These are phyloP conservation scores for Protodeltote pygarga DNA, from an alignment of 2,888 invertebrate species.

Conservation along the genomic window DNA sequence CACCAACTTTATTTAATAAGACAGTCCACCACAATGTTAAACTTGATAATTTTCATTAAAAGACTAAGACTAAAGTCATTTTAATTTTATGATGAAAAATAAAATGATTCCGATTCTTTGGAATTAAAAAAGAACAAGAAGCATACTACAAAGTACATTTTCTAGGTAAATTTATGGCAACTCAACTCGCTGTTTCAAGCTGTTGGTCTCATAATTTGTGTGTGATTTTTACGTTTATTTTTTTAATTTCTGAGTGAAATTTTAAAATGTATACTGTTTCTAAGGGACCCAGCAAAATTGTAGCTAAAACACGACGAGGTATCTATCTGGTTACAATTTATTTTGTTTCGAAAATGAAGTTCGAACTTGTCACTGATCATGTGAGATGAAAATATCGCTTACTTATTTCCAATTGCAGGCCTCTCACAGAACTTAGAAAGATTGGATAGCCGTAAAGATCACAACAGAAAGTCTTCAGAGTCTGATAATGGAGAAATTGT, in stretches of 20 bases:
- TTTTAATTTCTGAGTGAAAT: constrained; percentile 74
- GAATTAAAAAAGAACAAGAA: no score
- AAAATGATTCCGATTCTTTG: no score
- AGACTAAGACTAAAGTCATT: no score
- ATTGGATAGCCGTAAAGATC: constrained; percentile 91
- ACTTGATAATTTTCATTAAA: no score
- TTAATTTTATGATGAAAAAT: no score
- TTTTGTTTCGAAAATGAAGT: constrained; percentile 23
- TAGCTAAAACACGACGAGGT: constrained; percentile 95
- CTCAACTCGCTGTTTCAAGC: constrained; percentile 42
- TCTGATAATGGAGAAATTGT: constrained; percentile 89
- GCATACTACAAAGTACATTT: background rate
- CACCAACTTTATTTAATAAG: background rate
- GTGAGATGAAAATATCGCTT: constrained; percentile 57
- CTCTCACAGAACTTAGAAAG: constrained; percentile 94
- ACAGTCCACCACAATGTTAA: no score
- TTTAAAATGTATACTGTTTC: constrained; percentile 94
- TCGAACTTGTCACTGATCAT: constrained; percentile 46
- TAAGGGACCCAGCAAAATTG: constrained; percentile 95
- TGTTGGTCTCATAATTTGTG: constrained; percentile 64
- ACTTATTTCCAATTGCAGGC: constrained; percentile 84
- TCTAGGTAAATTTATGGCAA: constrained; percentile 33
- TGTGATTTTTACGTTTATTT: constrained; percentile 75
- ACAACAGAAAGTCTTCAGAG: constrained; percentile 89
- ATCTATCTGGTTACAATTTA: constrained; percentile 27